phyloP scores from a whole-genome alignment of 2,888 invertebrate genomes.

The Iselma pallidipennis region DNA sequence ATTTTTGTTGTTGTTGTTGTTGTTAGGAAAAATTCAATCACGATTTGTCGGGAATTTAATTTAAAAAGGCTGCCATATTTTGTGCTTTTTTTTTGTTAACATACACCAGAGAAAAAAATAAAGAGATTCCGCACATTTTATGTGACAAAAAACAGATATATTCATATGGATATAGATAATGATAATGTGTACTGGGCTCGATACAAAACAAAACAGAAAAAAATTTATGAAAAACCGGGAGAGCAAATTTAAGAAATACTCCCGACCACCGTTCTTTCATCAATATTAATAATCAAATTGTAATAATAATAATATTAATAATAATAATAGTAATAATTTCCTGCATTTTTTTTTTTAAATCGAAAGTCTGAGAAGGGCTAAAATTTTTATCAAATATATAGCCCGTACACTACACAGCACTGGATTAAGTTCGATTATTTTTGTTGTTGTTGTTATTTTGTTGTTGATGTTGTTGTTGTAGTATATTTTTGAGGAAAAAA shows the following conservation, averaged over 20 bases:
- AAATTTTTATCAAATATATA: not conserved
- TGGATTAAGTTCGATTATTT: constrained; percentile 37
- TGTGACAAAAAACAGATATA: too few species aligned
- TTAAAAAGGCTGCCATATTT: constrained; percentile 10
- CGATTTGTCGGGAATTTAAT: constrained; percentile 5
- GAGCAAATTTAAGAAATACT: not conserved
- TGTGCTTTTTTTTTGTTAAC: constrained; percentile 12
- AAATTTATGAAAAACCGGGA: not conserved
- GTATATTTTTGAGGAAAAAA: not conserved
- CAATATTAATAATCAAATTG: not conserved
- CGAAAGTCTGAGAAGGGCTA: not conserved
- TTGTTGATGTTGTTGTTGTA: not conserved
- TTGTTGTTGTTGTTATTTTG: constrained; percentile 6
- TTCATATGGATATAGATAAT: too few species aligned
- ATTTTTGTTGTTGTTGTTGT: not conserved
- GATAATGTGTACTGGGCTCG: too few species aligned
- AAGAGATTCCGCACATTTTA: too few species aligned
- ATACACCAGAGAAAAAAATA: too few species aligned
- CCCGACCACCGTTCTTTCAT: not conserved
- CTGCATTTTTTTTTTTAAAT: not conserved
- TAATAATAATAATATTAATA: not conserved
- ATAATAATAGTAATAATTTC: not conserved
- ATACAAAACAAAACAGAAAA: too few species aligned
- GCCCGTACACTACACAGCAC: constrained; percentile 45
- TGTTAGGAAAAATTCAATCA: not conserved